Percentiles rank a stretch among this genome's conserved stretches.
Conservation (phyloP, 2,113 vertebrate genomes). For the Chiloscyllium plagiosum region DNA sequence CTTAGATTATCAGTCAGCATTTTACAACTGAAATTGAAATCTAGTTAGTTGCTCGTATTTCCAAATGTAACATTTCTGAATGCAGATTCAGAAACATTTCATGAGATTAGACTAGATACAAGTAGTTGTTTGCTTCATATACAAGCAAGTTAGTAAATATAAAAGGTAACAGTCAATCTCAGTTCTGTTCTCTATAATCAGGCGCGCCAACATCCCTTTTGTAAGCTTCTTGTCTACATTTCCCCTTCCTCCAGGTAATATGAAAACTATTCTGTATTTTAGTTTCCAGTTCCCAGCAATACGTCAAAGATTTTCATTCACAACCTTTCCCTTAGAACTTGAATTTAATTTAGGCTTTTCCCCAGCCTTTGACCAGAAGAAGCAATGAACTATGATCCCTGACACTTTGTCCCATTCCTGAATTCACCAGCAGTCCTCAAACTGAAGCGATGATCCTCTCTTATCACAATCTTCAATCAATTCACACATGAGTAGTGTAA, state of each 20-base stretch:
- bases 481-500: too few relatives aligned
- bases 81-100: background rate
- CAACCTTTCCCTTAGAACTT: background rate
- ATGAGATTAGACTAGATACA: background rate
- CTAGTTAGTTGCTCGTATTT: too few relatives aligned
- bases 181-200: background rate
- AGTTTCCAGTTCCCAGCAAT: background rate
- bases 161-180: background rate
- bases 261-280: background rate
- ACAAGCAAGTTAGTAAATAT: background rate
- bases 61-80: background rate
- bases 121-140: background rate
- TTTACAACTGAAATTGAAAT: too few relatives aligned
- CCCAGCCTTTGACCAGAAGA: too few relatives aligned
- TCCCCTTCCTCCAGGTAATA: background rate
- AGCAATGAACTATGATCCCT: too few relatives aligned
- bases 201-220: background rate
- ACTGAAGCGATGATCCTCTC: too few relatives aligned
- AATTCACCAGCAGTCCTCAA: too few relatives aligned
- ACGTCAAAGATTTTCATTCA: background rate
- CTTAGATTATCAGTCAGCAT: too few relatives aligned
- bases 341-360: too few relatives aligned
- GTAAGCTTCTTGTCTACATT: background rate
- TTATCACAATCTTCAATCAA: too few relatives aligned
- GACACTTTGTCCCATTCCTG: too few relatives aligned